Percentiles rank a stretch among this genome's conserved stretches.
Conservation (phyloP, 2,797 vertebrate species). For the Danionella dracula region DNA sequence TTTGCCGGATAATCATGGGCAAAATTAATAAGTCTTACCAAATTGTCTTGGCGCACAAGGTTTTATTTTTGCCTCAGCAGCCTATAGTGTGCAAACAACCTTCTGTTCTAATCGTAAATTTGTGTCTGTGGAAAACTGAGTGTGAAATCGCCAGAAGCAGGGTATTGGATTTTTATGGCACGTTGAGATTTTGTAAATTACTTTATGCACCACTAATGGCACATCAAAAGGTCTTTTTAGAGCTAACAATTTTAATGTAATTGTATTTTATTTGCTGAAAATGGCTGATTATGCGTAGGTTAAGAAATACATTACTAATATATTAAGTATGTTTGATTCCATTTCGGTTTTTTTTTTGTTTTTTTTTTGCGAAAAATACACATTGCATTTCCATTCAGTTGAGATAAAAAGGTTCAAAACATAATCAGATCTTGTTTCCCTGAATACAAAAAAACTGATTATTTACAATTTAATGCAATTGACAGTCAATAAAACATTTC, state of each 20-base stretch:
- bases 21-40: slow-evolving; percentile 71
- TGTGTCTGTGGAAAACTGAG: slow-evolving; percentile 9
- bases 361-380: too few relatives aligned
- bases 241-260: slow-evolving; percentile 12
- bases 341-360: too few relatives aligned
- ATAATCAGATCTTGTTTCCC: too few relatives aligned
- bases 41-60: slow-evolving; percentile 53
- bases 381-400: too few relatives aligned
- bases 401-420: too few relatives aligned
- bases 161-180: slow-evolving; percentile 26
- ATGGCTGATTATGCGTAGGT: neutral
- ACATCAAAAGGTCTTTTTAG: slow-evolving; percentile 30
- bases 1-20: slow-evolving; percentile 67
- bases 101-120: slow-evolving; percentile 38
- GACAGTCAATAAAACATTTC: too few relatives aligned
- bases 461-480: too few relatives aligned
- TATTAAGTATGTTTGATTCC: neutral
- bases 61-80: slow-evolving; percentile 44
- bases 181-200: slow-evolving; percentile 13
- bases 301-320: slow-evolving; percentile 2
- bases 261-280: slow-evolving; percentile 24
- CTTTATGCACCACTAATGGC: slow-evolving; percentile 13
- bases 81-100: slow-evolving; percentile 55
- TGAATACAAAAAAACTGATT: too few relatives aligned
- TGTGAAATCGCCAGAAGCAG: neutral